A percentile compares a stretch with the other conserved stretches of the same genome.
Conservation (phyloP, 2,113 vertebrate genomes). For the Dunckerocampus dactyliophorus region DNA sequence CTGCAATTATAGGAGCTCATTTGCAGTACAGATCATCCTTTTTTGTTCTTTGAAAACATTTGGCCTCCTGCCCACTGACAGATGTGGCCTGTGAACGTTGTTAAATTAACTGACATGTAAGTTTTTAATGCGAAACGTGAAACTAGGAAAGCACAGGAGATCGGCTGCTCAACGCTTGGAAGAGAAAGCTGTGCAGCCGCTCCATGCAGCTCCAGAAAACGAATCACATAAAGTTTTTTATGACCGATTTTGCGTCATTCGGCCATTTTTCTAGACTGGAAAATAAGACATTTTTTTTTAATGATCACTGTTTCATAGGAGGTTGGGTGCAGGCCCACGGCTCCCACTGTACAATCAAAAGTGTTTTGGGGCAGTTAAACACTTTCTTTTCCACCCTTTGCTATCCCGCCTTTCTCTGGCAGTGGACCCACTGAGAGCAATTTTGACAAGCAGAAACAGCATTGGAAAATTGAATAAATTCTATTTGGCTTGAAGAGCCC, state of each 20-base stretch:
- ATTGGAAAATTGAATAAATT: conserved; percentile 76
- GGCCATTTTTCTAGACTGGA: conserved; percentile 64
- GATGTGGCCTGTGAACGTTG: conserved; percentile 33
- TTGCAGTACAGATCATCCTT: conserved; percentile 12
- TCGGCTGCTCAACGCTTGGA: conserved; percentile 45
- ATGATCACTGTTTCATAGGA: conserved; percentile 66
- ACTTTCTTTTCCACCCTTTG: conserved; percentile 34
- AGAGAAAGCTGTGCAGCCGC: conserved; percentile 39
- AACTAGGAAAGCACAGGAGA: conserved; percentile 50
- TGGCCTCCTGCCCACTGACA: conserved; percentile 35
- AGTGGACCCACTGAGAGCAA: conserved; percentile 65
- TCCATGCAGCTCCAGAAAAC: conserved; percentile 66
- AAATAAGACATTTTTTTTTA: conserved; percentile 67
- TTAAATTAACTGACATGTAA: conserved; percentile 56
- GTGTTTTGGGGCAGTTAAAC: conserved; percentile 71
- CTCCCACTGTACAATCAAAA: conserved; percentile 69
- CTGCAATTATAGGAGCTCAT: conserved; percentile 8
- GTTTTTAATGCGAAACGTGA: conserved; percentile 54
- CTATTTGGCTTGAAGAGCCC: conserved; percentile 58
- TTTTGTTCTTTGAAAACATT: conserved; percentile 41
- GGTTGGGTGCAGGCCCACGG: conserved; percentile 63
- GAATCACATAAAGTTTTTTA: conserved; percentile 72
- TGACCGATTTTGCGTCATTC: conserved; percentile 72
- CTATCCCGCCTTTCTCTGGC: conserved; percentile 56
- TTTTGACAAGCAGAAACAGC: conserved; percentile 69